phyloP scores from a whole-genome alignment of 2,113 vertebrate species.

The Pelecanus crispus region DNA sequence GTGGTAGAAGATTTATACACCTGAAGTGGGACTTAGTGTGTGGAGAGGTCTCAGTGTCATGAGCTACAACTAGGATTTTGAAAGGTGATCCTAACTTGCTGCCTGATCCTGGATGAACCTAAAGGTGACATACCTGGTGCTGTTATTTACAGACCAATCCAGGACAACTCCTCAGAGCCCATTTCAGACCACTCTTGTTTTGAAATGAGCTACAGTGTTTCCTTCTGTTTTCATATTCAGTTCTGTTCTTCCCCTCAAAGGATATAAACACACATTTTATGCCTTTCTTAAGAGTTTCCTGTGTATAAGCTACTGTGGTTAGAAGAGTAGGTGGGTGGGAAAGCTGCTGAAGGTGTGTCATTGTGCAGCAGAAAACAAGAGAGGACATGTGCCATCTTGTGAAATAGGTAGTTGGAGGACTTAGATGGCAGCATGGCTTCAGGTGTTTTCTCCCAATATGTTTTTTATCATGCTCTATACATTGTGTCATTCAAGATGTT shows the following conservation, averaged over 20 bases:
- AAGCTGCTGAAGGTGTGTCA: neutral
- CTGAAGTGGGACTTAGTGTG: neutral
- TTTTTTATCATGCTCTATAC: neutral
- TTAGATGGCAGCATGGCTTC: neutral
- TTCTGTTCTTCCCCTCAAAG: neutral
- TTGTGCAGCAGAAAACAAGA: neutral
- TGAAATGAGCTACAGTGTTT: neutral
- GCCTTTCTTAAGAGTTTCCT: neutral
- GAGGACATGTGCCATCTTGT: neutral
- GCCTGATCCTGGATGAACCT: neutral
- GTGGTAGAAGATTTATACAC: neutral
- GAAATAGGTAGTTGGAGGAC: neutral
- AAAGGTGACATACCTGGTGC: neutral
- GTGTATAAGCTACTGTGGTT: neutral
- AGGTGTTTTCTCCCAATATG: neutral
- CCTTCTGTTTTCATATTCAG: neutral
- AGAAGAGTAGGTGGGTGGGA: neutral
- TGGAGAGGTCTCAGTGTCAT: neutral
- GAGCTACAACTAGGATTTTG: neutral
- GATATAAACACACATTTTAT: neutral
- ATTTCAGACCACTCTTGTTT: neutral
- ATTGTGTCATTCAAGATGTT: neutral
- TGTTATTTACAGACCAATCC: neutral
- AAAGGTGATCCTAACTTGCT: neutral
- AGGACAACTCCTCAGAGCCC: neutral